Evolutionary conservation across 37 sponge, comb jelly and placozoan species (phyloP).

Genomic region (Haliclona indistincta): DNA sequence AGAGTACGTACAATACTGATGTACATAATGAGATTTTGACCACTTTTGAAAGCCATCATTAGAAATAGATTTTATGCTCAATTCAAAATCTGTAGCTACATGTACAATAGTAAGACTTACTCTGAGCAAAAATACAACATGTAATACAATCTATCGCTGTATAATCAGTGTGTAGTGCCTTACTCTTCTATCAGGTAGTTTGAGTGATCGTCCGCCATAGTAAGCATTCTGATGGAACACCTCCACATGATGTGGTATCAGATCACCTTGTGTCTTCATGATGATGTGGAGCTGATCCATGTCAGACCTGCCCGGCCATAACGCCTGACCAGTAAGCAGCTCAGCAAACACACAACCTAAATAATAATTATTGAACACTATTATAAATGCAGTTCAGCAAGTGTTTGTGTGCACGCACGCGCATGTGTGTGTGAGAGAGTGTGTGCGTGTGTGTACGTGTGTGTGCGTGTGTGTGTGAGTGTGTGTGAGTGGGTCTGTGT

Average conservation of each 20-base stretch:
- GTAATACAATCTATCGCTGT: too few relatives aligned
- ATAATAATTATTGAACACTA: background rate
- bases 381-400: background rate
- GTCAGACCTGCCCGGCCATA: constrained; percentile 96
- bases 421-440: too few relatives aligned
- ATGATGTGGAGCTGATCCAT: constrained; percentile 95
- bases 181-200: constrained; percentile 70
- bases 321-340: constrained; percentile 84
- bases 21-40: too few relatives aligned
- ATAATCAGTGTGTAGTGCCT: background rate
- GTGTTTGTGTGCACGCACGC: too few relatives aligned
- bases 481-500: too few relatives aligned
- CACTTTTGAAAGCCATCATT: too few relatives aligned
- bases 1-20: background rate
- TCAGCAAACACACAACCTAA: constrained; percentile 97
- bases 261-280: constrained; percentile 87
- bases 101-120: too few relatives aligned
- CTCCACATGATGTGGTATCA: constrained; percentile 88
- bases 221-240: constrained; percentile 81
- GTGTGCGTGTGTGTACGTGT: too few relatives aligned
- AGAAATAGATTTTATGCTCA: too few relatives aligned
- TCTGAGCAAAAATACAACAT: too few relatives aligned
- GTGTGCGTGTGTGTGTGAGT: too few relatives aligned
- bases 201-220: constrained; percentile 85
- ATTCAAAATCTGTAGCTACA: too few relatives aligned